Evolutionary conservation across 1,140 invertebrate species (phyloP).

Genomic region (Pogonus chalceus): DNA sequence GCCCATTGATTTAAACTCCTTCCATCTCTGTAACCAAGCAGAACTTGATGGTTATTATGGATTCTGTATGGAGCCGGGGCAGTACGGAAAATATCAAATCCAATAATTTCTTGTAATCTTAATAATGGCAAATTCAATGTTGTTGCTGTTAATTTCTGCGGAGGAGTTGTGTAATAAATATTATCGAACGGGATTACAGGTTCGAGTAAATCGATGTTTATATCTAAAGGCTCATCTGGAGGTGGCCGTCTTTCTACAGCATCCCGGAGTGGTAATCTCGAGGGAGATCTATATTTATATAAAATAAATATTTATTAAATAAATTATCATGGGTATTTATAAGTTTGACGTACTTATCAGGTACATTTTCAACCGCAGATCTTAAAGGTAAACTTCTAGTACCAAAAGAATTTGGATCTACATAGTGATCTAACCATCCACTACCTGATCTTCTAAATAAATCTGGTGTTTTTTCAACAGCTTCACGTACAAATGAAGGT

Average conservation of each 20-base stretch:
- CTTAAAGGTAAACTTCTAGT: constrained; percentile 41
- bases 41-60: constrained; percentile 29
- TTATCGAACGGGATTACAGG: not conserved
- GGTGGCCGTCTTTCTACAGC: constrained; percentile 54
- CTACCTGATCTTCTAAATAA: constrained; percentile 11
- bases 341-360: constrained; percentile 29
- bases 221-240: constrained; percentile 45
- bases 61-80: constrained; percentile 26
- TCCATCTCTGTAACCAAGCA: constrained; percentile 17
- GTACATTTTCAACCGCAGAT: constrained; percentile 47
- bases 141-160: constrained; percentile 2
- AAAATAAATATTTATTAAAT: not conserved
- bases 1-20: constrained; percentile 16
- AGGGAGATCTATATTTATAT: constrained; percentile 18
- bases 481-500: not conserved
- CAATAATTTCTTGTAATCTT: constrained; percentile 32
- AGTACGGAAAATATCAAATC: constrained; percentile 11
- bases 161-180: not conserved
- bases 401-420: constrained; percentile 25
- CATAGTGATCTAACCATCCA: constrained; percentile 17
- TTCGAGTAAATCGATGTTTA: constrained; percentile 34
- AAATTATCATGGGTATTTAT: not conserved
- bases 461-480: not conserved
- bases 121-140: not conserved
- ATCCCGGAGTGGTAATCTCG: constrained; percentile 45